Evolutionary conservation across 2,888 invertebrate species (phyloP), one percentile per base, ranked within the genome.

Genomic region (Ennomos erosarius): DNA sequence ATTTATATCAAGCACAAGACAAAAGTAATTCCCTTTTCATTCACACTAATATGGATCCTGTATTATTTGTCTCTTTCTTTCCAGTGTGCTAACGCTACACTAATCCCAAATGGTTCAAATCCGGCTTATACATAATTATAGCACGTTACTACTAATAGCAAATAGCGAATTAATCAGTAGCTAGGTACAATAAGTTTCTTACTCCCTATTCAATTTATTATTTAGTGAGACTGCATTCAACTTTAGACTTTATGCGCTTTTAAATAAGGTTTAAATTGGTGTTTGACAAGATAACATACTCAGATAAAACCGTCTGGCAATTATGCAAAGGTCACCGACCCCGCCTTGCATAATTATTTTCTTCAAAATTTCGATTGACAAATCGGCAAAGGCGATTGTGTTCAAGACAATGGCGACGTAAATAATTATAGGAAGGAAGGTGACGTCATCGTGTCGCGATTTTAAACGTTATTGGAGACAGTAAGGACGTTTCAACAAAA

Each of bases 351-450:
- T 70, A 75, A 75, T 71, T 66, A 74, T 73, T 70, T 67, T 67
- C 65, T 63, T 64, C 59, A 69, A 74, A 77, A 74, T 82, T 79
- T 83, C 77, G 68, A 78, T 76, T 75, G 75, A 74, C 75, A 73
- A 78, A 77, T 76, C 71, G 71, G 71, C 71, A 67, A 77, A 77
- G 73, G 76, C 81, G 70, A 87, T 88, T 88, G 87, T 90, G 76
- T 79, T 60, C 38, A 69, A 81, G 76, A 89, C 90, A 90, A 90
- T 90, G 75, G 79, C 55, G 54, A 49, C 53, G 69, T 74, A 68
- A 68, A 74, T 71, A 75, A 73, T 61, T 68, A 70, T 74, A 72
- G 78, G 78, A 79, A 82, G 79, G 77, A 76, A 71, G 77, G 63
- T 82, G 79, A 80, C 80, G 82, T 80, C 77, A 81, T 54, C 58